Evolutionary conservation across 2,113 vertebrate genomes (phyloP).

Genomic region (Nasalis larvatus): DNA sequence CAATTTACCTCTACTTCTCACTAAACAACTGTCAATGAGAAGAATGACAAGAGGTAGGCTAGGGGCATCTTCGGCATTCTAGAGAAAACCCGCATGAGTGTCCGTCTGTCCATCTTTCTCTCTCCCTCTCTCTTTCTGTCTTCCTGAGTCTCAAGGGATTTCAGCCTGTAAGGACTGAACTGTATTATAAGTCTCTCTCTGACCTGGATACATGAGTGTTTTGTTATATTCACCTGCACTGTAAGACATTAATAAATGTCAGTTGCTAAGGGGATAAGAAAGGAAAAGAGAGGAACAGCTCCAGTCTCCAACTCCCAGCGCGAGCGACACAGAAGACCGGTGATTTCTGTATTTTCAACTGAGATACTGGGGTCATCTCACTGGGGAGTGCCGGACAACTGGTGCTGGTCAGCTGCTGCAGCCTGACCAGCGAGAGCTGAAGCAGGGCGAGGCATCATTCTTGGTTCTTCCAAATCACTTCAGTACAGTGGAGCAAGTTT

Average conservation of each 20-base stretch:
- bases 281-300: background rate
- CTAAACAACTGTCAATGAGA: background rate
- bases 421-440: too few species aligned
- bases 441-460: too few species aligned
- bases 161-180: background rate
- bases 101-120: too few species aligned
- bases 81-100: background rate
- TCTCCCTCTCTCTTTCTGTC: background rate
- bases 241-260: background rate
- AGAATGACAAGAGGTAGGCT: background rate
- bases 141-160: background rate
- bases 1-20: background rate
- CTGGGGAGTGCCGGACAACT: too few species aligned
- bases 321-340: too few species aligned
- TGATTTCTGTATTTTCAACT: too few species aligned
- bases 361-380: too few species aligned
- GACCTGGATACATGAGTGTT: background rate
- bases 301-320: too few species aligned
- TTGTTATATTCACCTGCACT: background rate
- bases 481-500: background rate
- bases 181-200: background rate
- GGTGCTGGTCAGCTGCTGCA: too few species aligned
- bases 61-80: background rate
- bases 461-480: background rate
- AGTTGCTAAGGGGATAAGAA: constrained; percentile 16